Percentiles rank a stretch among this genome's conserved stretches.
These are phyloP conservation scores for Troilus luridus DNA, from an alignment of 2,888 invertebrate species.

Conservation along the genomic window DNA sequence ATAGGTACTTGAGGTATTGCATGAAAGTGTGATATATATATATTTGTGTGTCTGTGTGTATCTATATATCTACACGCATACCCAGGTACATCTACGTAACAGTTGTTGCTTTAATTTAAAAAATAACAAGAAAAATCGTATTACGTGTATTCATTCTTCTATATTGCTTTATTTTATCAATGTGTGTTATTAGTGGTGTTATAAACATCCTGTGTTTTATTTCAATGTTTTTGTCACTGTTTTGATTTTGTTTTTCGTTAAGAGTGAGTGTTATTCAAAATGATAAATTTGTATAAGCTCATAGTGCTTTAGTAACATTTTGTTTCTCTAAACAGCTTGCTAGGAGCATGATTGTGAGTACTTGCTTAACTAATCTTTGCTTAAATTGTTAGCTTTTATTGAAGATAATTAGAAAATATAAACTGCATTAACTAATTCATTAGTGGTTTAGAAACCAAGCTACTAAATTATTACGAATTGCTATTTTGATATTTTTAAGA, in stretches of 20 bases:
- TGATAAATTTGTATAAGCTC: not conserved
- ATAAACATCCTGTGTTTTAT: not conserved
- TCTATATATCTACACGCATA: not conserved
- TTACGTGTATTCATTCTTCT: not conserved
- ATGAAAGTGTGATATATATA: not conserved
- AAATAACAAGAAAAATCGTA: not conserved
- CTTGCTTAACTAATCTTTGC: conserved; percentile 66
- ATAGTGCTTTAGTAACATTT: conserved; percentile 48
- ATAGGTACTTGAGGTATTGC: too few relatives aligned
- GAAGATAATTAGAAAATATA: not conserved
- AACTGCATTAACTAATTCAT: conserved; percentile 13
- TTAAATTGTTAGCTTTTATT: conserved; percentile 50
- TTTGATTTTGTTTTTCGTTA: not conserved
- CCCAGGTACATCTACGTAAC: not conserved
- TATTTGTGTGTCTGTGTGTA: not conserved
- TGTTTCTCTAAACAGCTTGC: conserved; percentile 77
- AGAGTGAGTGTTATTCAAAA: conserved; percentile 22
- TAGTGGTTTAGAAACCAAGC: conserved; percentile 17
- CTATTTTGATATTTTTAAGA: not conserved
- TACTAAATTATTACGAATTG: not conserved
- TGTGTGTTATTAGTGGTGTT: not conserved
- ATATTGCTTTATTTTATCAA: not conserved
- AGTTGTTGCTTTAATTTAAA: not conserved
- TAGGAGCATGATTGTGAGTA: conserved; percentile 94
- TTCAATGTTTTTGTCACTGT: conserved; percentile 7